phyloP scores from a whole-genome alignment of 1,140 invertebrate genomes.

The Steinernema feltiae region DNA sequence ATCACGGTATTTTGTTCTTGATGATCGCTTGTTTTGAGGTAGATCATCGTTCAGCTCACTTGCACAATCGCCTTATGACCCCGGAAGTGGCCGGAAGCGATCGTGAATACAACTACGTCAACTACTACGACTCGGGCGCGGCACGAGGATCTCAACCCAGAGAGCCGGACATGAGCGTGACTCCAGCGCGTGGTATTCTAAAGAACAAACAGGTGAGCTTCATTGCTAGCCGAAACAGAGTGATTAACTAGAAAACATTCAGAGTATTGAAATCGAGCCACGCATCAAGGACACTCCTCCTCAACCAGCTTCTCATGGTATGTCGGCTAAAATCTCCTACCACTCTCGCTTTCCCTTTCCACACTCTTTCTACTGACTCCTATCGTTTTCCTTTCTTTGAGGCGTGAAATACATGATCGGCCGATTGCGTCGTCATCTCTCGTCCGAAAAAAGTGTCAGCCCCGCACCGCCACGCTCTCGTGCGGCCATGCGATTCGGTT shows the following conservation, averaged over 20 bases:
- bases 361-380: background rate
- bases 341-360: background rate
- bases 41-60: constrained; percentile 22
- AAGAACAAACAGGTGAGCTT: constrained; percentile 52
- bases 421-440: constrained; percentile 38
- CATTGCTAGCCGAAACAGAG: too few species aligned
- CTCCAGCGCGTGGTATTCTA: constrained; percentile 47
- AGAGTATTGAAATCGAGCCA: constrained; percentile 40
- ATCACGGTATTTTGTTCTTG: constrained; percentile 18
- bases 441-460: constrained; percentile 33
- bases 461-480: constrained; percentile 24
- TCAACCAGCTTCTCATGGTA: constrained; percentile 11
- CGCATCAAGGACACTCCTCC: constrained; percentile 22
- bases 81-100: constrained; percentile 32
- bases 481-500: constrained; percentile 19
- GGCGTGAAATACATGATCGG: constrained; percentile 38
- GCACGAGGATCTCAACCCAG: constrained; percentile 31
- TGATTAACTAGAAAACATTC: too few species aligned
- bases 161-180: constrained; percentile 41
- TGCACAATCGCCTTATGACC: constrained; percentile 35
- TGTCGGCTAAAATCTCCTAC: background rate
- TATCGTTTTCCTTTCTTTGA: constrained; percentile 10
- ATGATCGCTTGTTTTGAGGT: background rate
- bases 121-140: constrained; percentile 49
- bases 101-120: constrained; percentile 50